Conservation (phyloP, 2,888 invertebrate genomes). For the Deilephila porcellus region DNA sequence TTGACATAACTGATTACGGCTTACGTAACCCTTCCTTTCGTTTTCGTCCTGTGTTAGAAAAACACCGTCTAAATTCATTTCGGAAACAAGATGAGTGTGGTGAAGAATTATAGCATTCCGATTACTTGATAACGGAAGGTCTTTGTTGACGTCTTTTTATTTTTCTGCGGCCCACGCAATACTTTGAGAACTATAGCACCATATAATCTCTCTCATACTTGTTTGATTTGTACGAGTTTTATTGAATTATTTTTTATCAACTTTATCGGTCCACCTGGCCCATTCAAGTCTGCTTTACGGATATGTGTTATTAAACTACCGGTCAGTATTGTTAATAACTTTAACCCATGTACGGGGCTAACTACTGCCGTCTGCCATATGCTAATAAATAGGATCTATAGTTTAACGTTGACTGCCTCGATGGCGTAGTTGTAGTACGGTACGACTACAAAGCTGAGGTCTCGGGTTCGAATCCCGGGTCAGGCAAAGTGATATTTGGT, state of each 20-base stretch:
- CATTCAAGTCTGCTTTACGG: too few species aligned
- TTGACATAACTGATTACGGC: conserved; percentile 77
- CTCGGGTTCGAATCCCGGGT: too few species aligned
- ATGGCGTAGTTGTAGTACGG: too few species aligned
- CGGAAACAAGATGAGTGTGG: conserved; percentile 20
- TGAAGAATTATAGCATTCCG: conserved; percentile 23
- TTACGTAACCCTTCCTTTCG: conserved; percentile 60
- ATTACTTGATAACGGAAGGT: conserved; percentile 22
- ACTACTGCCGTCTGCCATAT: too few species aligned
- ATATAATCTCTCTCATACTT: neutral
- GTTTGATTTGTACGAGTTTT: neutral
- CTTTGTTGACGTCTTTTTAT: conserved; percentile 1
- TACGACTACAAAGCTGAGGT: too few species aligned
- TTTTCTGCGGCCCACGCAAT: neutral
- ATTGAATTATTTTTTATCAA: neutral
- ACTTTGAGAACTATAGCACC: neutral
- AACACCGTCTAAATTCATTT: conserved; percentile 24
- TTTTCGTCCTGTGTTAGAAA: conserved; percentile 39
- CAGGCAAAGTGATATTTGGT: too few species aligned
- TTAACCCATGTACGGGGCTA: too few species aligned
- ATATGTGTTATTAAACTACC: too few species aligned
- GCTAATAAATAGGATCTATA: too few species aligned
- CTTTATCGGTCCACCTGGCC: too few species aligned
- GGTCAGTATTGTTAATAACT: too few species aligned
- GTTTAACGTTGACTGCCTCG: too few species aligned